phyloP scores from a whole-genome alignment of 2,797 vertebrate species.

The Spea hammondii region DNA sequence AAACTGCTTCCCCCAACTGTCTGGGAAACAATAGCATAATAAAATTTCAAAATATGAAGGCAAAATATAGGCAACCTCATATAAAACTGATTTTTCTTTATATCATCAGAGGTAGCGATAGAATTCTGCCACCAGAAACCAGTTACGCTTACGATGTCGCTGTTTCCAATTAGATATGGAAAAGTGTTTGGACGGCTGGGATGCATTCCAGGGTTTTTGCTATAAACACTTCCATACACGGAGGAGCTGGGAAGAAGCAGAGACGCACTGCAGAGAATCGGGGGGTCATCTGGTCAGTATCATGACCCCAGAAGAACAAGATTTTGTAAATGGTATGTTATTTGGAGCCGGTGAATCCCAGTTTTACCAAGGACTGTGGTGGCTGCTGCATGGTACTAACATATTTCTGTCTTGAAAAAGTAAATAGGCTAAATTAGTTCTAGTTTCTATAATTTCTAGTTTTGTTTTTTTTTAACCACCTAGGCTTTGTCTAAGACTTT shows the following conservation, averaged over 20 bases:
- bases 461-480: too few relatives aligned
- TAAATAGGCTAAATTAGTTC: too few relatives aligned
- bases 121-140: background rate
- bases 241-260: conserved; percentile 89
- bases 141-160: background rate
- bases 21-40: too few relatives aligned
- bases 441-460: too few relatives aligned
- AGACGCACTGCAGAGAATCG: conserved; percentile 79
- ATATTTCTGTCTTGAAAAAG: too few relatives aligned
- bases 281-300: conserved; percentile 86
- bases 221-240: conserved; percentile 83
- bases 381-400: too few relatives aligned
- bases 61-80: too few relatives aligned
- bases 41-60: too few relatives aligned
- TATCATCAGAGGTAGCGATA: background rate
- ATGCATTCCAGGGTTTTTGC: conserved; percentile 87
- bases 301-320: conserved; percentile 87
- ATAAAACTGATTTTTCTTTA: too few relatives aligned
- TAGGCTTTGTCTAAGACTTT: too few relatives aligned
- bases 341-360: background rate
- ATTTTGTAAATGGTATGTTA: conserved; percentile 83
- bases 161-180: conserved; percentile 70
- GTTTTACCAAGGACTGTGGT: too few relatives aligned
- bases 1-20: too few relatives aligned
- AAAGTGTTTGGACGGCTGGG: conserved; percentile 81